These are phyloP conservation scores for Hirtodrosophila duncani DNA, from an alignment of 2,888 invertebrate species.

Conservation along the genomic window DNA sequence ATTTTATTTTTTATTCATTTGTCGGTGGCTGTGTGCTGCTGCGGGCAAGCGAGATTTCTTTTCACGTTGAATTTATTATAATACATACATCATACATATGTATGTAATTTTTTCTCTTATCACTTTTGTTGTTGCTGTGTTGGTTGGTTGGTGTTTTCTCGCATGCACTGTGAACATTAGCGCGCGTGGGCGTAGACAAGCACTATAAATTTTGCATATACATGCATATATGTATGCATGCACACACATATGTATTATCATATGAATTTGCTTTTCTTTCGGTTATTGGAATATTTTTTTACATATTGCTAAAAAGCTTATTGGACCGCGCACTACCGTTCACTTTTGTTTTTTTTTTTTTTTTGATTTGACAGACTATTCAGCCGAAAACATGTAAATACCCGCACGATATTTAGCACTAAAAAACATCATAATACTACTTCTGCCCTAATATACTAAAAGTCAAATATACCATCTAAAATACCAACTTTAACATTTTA, in stretches of 20 bases:
- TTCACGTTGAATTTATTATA: constrained; percentile 56
- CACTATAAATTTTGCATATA: constrained; percentile 27
- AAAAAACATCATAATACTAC: no score
- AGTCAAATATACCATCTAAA: no score
- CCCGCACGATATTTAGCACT: no score
- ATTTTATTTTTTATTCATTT: constrained; percentile 37
- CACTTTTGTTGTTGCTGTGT: constrained; percentile 24
- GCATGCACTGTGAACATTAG: constrained; percentile 54
- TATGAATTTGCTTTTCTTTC: constrained; percentile 44
- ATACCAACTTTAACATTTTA: no score
- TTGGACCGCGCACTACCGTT: constrained; percentile 51
- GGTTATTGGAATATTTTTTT: constrained; percentile 65
- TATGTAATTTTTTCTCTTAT: constrained; percentile 51
- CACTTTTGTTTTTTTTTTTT: no score
- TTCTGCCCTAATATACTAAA: no score
- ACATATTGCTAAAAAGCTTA: constrained; percentile 12
- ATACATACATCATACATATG: constrained; percentile 28
- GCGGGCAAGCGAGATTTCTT: constrained; percentile 40
- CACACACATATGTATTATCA: constrained; percentile 42
- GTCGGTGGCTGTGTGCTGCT: constrained; percentile 21
- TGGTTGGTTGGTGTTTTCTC: constrained; percentile 26
- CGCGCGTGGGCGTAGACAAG: constrained; percentile 58
- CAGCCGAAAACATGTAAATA: no score
- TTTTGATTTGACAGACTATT: constrained; percentile 48
- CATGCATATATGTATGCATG: constrained; percentile 15